Percentiles rank a stretch among this genome's conserved stretches.
Evolutionary conservation across 2,888 invertebrate species (phyloP).

Genomic region (Drosophila anomalipes): DNA sequence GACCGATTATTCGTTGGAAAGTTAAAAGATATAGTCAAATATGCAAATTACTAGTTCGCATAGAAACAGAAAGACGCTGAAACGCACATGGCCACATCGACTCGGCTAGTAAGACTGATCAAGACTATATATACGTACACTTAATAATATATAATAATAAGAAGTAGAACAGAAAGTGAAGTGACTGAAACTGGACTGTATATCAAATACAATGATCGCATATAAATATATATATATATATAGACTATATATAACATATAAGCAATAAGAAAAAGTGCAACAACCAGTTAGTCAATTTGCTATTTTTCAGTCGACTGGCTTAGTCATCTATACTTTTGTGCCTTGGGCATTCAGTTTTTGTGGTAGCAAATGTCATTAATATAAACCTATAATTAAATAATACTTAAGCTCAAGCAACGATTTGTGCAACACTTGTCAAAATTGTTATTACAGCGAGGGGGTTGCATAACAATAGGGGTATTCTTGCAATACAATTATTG

Average conservation of each 20-base stretch:
- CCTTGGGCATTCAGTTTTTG: not conserved
- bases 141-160: not conserved
- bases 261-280: not conserved
- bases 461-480: not conserved
- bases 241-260: not conserved
- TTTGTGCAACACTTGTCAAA: not conserved
- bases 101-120: not conserved
- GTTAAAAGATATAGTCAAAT: not conserved
- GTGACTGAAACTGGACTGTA: slow-evolving; percentile 2
- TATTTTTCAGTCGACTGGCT: not conserved
- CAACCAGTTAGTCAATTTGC: not conserved
- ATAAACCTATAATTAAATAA: not conserved
- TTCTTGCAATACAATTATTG: not conserved
- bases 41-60: not conserved
- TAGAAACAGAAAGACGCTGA: not conserved
- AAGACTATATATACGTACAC: not conserved
- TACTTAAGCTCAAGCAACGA: not conserved
- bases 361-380: not conserved
- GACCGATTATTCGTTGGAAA: not conserved
- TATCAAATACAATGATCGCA: not conserved
- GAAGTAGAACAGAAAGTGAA: slow-evolving; percentile 3
- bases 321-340: not conserved
- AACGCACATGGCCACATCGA: not conserved
- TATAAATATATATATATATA: not conserved
- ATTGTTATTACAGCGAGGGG: not conserved